Evolutionary conservation across 2,888 invertebrate genomes (phyloP), one percentile per base, ranked within the genome.

Genomic region (Anticlea derivata): DNA sequence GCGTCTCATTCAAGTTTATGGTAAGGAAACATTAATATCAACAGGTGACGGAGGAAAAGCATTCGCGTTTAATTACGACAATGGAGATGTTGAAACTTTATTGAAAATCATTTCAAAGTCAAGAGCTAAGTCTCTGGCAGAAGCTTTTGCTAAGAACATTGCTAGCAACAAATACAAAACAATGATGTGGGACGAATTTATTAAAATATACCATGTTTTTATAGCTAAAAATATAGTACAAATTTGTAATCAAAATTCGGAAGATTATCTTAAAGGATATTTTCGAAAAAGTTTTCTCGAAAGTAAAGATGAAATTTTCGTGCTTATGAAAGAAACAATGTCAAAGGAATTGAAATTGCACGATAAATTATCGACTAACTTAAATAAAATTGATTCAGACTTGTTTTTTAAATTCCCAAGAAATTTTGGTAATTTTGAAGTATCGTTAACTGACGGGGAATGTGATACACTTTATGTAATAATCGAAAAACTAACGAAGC

Each of bases 251-350:
- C 23, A 7, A 17, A 20, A 12, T 22, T 20, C 11, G 5, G 8
- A 49, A 17, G 20, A 37, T 3, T 43, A 8, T 26, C 11, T 30
- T 6, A 31, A n/a, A 7, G 43, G 17, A 20, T 37, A 3, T 0
- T 49, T 49, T 49, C 37, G 43, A 11, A 30, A 43, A 30, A 38
- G 49, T 43, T 49, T 49, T 20, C 24, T 49, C 2, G 37, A 43
- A 8, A 49, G 26, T 13, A 20, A 43, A 11, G 29, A 49, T 31
- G 26, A 49, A 22, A 12, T n/a, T 43, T 49, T 49, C 7, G n/a
- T 41, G 1, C 17, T 31, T 7, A 30, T 49, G 6, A 49, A 12
- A 49, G 8, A 31, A 30, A 43, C 24, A 2, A 43, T 49, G 22
- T 11, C 35, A 7, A 41, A 35, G n/a, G 29, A 30, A 30, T 13